Evolutionary conservation across 2,888 invertebrate species (phyloP).

Genomic region (Calameuta filiformis): DNA sequence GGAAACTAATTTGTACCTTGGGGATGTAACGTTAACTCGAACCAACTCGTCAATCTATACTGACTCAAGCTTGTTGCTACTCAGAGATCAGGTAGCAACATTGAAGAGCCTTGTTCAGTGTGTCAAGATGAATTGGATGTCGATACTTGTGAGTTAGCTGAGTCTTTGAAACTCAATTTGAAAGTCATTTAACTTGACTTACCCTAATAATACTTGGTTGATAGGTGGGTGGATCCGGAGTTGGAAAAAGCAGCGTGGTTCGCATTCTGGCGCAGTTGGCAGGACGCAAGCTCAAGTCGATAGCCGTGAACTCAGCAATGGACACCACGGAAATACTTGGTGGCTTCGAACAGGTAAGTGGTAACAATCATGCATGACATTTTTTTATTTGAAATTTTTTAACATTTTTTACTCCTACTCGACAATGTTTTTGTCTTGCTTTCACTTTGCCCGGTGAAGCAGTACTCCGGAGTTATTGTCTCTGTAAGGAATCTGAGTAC

Average conservation of each 20-base stretch:
- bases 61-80: slow-evolving; percentile 65
- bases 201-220: slow-evolving; percentile 11
- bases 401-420: background rate
- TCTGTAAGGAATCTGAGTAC: background rate
- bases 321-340: slow-evolving; percentile 96
- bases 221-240: slow-evolving; percentile 79
- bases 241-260: slow-evolving; percentile 85
- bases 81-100: slow-evolving; percentile 72
- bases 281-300: slow-evolving; percentile 77
- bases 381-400: background rate
- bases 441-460: background rate
- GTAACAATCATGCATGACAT: background rate
- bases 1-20: slow-evolving; percentile 71
- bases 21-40: slow-evolving; percentile 71
- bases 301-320: slow-evolving; percentile 91
- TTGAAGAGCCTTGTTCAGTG: slow-evolving; percentile 87
- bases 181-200: slow-evolving; percentile 1
- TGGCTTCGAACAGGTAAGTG: slow-evolving; percentile 93
- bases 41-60: slow-evolving; percentile 61
- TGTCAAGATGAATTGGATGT: slow-evolving; percentile 91
- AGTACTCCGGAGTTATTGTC: background rate
- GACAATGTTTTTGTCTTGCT: background rate
- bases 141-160: slow-evolving; percentile 78
- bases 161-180: background rate
- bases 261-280: slow-evolving; percentile 80